Evolutionary conservation across 2,888 invertebrate genomes (phyloP), one percentile per base, ranked within the genome.

Genomic region (Lymantria dispar): DNA sequence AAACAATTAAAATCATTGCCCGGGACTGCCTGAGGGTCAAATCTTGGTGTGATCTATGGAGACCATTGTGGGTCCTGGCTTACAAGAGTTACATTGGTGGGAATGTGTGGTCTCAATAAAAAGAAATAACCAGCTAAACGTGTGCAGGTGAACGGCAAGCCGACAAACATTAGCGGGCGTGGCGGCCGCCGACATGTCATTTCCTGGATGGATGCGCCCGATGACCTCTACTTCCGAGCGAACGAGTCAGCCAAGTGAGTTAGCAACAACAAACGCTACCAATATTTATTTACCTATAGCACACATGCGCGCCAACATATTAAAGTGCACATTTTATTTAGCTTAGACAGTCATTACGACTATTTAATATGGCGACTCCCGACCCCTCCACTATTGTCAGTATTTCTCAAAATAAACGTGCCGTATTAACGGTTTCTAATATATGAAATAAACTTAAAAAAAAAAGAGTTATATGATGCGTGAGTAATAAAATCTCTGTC

Each of bases 201-300:
- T 82, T 98, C 98, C 78, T 98, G 98, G 98, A 98, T 98, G 95
- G 98, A 99, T 87, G 98, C 98, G 52, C 98, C 98, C 15, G 98
- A 99, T 83, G 98, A 99, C 92, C 96, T 98, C 63, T 98, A 97
- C 92, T 98, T 98, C 92, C 94, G 96, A 83, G 98, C 98, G 71
- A 97, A 97, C 43, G 96, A 97, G 71, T 93, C 94, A 70, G 96
- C 96, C 89, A 98, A 96, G 98, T 98, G 91, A 93, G 95, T 92
- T 40, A 13, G n/a, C n/a, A 13, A 13, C 40, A 40, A 9, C 11
- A 11, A 13, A 22, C 22, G 22, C 2, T 22, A 22, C 22, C 2
- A 22, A 22, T 5, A 22, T 22, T 22, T 22, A 22, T 22, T 22
- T 22, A 22, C 22, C 2, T 22, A 22, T 22, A 11, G 3, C 29